Base-by-base conservation (phyloP, 2,888 invertebrate genomes). In the Drosophila koepferae region DNA sequence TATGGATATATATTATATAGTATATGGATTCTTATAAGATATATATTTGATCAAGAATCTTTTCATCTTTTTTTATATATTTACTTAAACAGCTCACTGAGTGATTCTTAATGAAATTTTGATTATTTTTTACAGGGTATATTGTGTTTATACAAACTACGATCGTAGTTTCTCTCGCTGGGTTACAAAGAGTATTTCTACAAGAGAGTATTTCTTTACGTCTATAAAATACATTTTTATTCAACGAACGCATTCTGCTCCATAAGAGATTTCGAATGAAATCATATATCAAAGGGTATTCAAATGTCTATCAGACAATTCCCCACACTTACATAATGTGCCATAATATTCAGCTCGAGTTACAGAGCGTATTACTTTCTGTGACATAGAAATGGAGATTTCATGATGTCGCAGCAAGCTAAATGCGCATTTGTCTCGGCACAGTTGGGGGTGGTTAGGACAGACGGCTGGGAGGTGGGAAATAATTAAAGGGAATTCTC, bases 401-500 rank as follows among this genome's bases (percentile, higher is more conserved):
- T 59, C 18, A 67, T 63, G 36, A 53, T 60, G 76, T 64, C 63
- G 63, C 63, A 63, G 75, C 48, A 20, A 36, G 40, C 44, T 36
- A 20, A 66, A 46, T 77, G 68, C 64, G 80, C 80, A 77, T 62
- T 76, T 62, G 71, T 31, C 53, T 28, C 31, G 18, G 75, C 79
- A 63, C 63, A 74, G 53, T 54, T 69, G 77, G 53, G 76, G 55
- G 69, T 53, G 62, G n/a, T 2, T n/a, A 0, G 14, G 31, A 23
- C 36, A 3, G 2, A 31, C 28, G 23, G 1, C 16, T 40, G 18
- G 44, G 23, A 16, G 10, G 41, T 48, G 38, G 10, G 6, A 8
- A n/a, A 12, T 34, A 34, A 12, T 31, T 3, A 23, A 38, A 23
- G 54, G 53, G 60, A 31, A 40, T 20, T 34, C 18, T 31, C 9